Percentiles rank a stretch among this genome's conserved stretches.
phyloP scores from a whole-genome alignment of 2,888 invertebrate genomes.

The Macrostomum cliftonense region DNA sequence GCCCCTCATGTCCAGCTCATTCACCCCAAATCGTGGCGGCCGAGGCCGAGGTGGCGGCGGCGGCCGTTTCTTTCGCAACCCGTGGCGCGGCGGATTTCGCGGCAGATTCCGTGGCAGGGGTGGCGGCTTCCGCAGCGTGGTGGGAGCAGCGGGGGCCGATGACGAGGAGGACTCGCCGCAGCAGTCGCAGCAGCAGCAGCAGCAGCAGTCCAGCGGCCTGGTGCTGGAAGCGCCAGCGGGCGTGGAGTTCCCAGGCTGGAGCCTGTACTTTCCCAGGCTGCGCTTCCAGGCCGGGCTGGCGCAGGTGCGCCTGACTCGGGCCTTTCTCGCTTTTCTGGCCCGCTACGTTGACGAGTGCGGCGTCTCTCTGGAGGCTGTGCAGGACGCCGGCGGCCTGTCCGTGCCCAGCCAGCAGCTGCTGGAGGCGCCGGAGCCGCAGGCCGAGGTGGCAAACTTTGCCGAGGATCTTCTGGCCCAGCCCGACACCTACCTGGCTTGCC shows the following conservation, averaged over 20 bases:
- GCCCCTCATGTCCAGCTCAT: too few relatives aligned
- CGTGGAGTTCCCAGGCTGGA: constrained; percentile 45
- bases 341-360: not conserved
- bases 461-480: not conserved
- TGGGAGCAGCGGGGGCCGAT: not conserved
- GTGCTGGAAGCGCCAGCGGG: not conserved
- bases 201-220: not conserved
- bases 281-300: constrained; percentile 31
- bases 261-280: constrained; percentile 56
- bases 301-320: not conserved
- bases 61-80: constrained; percentile 5
- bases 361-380: not conserved
- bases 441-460: not conserved
- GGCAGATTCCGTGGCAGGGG: not conserved
- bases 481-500: not conserved
- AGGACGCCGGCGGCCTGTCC: not conserved
- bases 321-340: constrained; percentile 1
- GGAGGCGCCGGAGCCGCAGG: too few relatives aligned
- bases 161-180: not conserved
- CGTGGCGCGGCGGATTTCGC: not conserved
- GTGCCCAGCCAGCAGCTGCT: too few relatives aligned
- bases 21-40: too few relatives aligned
- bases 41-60: not conserved
- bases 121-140: not conserved
- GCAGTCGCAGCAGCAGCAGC: not conserved